phyloP scores from a whole-genome alignment of 2,888 invertebrate species.

The Ichneumoninae sp. region DNA sequence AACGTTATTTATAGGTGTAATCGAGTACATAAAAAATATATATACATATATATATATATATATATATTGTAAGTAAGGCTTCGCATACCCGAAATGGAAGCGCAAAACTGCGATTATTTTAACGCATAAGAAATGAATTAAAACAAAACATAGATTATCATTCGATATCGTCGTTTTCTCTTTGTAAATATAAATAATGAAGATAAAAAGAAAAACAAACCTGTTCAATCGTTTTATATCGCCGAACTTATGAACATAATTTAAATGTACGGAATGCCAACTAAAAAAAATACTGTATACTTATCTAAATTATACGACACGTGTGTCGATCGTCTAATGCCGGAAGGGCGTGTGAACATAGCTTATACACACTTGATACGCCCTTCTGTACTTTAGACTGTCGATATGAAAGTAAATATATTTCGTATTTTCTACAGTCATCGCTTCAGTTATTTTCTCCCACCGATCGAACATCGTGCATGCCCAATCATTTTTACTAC shows the following conservation, averaged over 20 bases:
- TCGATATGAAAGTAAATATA: constrained; percentile 81
- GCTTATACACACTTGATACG: not conserved
- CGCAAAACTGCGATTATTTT: constrained; percentile 68
- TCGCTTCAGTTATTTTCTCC: constrained; percentile 27
- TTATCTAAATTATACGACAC: constrained; percentile 82
- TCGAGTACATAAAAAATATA: constrained; percentile 35
- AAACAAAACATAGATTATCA: constrained; percentile 58
- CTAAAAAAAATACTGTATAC: constrained; percentile 78
- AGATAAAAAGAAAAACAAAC: constrained; percentile 31
- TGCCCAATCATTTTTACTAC: not conserved
- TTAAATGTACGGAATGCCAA: constrained; percentile 38
- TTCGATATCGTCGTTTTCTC: constrained; percentile 55
- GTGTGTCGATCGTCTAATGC: not conserved
- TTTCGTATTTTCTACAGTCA: constrained; percentile 82
- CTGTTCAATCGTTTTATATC: constrained; percentile 76
- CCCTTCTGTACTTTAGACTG: not conserved
- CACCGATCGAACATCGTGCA: not conserved
- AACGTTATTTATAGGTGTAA: constrained; percentile 65
- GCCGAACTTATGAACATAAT: constrained; percentile 72
- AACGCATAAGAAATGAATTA: constrained; percentile 60
- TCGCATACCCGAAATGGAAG: constrained; percentile 68
- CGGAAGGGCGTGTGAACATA: not conserved
- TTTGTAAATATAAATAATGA: constrained; percentile 61
- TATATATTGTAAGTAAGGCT: constrained; percentile 64
- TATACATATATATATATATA: constrained; percentile 35